phyloP scores from a whole-genome alignment of 2,797 vertebrate genomes.

The Babyrousa celebensis region DNA sequence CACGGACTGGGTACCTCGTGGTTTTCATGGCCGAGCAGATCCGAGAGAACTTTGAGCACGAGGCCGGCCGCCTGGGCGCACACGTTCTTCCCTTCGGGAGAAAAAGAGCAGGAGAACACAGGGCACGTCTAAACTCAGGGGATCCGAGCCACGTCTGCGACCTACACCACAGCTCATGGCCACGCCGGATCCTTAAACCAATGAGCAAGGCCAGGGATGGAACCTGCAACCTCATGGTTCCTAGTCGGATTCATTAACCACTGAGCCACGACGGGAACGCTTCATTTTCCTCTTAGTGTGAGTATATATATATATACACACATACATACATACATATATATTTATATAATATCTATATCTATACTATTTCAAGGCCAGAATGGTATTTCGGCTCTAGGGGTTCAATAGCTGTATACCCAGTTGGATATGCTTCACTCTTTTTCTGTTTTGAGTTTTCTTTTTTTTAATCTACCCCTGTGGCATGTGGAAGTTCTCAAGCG shows the following conservation, averaged over 20 bases:
- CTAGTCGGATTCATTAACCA: no score
- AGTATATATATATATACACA: rapidly evolving
- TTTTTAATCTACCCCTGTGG: no score
- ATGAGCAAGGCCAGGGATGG: no score
- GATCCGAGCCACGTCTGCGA: no score
- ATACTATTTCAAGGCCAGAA: neutral
- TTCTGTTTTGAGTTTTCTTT: neutral
- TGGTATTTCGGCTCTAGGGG: neutral
- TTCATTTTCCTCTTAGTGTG: neutral
- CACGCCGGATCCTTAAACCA: no score
- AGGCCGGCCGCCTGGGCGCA: slow-evolving; percentile 95
- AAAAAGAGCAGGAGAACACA: neutral
- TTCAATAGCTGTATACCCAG: neutral
- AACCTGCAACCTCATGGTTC: no score
- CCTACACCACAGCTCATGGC: no score
- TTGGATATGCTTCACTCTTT: neutral
- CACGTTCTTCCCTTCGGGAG: slow-evolving; percentile 94
- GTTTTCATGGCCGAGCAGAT: slow-evolving; percentile 98
- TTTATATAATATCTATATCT: no score
- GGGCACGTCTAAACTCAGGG: neutral
- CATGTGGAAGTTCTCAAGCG: no score
- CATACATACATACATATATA: neutral
- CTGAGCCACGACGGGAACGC: no score
- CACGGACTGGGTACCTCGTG: slow-evolving; percentile 93
- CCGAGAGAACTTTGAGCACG: slow-evolving; percentile 96